A percentile compares a stretch with the other conserved stretches of the same genome.
phyloP scores from a whole-genome alignment of 2,797 vertebrate genomes.

The Acanthopagrus latus region DNA sequence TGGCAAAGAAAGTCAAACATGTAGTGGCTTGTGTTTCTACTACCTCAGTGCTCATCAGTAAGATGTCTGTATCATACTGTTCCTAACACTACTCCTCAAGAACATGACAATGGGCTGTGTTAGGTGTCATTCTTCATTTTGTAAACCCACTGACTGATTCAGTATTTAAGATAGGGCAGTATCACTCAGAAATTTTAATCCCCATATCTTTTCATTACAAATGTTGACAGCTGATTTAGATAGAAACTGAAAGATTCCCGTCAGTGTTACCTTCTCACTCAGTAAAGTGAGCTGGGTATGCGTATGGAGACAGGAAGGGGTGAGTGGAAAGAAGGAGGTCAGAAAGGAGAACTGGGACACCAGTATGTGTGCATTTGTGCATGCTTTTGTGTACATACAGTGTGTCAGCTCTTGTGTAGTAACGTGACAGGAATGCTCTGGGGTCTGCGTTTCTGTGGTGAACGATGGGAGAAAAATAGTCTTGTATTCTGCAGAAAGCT shows the following conservation, averaged over 20 bases:
- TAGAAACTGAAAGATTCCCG: background rate
- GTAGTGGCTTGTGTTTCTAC: conserved; percentile 62
- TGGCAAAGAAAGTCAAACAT: conserved; percentile 51
- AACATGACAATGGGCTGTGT: conserved; percentile 17
- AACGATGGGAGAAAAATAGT: conserved; percentile 38
- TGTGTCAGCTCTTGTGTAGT: conserved; percentile 42
- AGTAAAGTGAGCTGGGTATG: conserved; percentile 19
- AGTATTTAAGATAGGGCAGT: background rate
- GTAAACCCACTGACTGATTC: conserved; percentile 10
- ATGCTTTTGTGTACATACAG: conserved; percentile 56
- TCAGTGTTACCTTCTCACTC: background rate
- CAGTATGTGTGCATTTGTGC: conserved; percentile 28
- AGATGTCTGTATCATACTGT: conserved; percentile 19
- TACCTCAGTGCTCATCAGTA: conserved; percentile 32
- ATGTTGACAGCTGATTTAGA: conserved; percentile 19
- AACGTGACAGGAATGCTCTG: conserved; percentile 64
- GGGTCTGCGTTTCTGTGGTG: conserved; percentile 57
- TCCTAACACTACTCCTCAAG: conserved; percentile 18
- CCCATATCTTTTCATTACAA: conserved; percentile 4
- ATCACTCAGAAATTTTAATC: background rate
- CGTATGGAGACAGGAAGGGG: conserved; percentile 12
- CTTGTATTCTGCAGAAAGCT: conserved; percentile 51
- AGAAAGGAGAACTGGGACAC: conserved; percentile 61
- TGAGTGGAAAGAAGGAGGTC: conserved; percentile 46
- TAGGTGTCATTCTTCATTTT: conserved; percentile 28